A percentile compares a stretch with the other conserved stretches of the same genome.
Evolutionary conservation across 2,113 vertebrate species (phyloP).

Genomic region (Cisticola juncidis): DNA sequence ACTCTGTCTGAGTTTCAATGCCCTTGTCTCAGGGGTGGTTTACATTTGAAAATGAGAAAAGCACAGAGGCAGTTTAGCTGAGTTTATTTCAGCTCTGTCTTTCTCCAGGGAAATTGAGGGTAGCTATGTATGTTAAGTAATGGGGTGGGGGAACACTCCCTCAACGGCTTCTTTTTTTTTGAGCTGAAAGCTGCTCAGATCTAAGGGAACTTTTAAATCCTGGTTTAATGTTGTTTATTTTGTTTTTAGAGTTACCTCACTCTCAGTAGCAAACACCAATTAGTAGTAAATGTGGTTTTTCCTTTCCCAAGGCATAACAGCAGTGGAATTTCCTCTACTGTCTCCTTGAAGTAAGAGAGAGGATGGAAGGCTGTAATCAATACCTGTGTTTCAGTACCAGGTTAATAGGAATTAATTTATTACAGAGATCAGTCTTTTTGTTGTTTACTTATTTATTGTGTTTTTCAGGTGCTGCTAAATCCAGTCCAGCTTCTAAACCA

Average conservation of each 20-base stretch:
- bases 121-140: background rate
- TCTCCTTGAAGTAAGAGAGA: background rate
- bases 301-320: background rate
- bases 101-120: background rate
- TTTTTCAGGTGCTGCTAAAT: conserved; percentile 88
- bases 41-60: background rate
- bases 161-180: fast-evolving
- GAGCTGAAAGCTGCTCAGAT: background rate
- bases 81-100: background rate
- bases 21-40: background rate
- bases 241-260: background rate
- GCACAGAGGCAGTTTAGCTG: background rate
- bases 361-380: background rate
- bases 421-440: background rate
- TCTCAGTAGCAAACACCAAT: background rate
- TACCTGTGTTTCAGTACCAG: background rate
- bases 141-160: background rate
- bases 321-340: background rate
- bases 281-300: background rate
- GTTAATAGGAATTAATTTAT: background rate
- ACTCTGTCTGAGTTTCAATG: background rate
- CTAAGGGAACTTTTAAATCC: background rate
- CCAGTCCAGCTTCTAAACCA: conserved; percentile 89
- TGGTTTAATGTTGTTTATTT: background rate
- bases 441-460: background rate